Evolutionary conservation across 1,140 invertebrate species (phyloP), one percentile per base, ranked within the genome.

Genomic region (Drosophila prosaltans): DNA sequence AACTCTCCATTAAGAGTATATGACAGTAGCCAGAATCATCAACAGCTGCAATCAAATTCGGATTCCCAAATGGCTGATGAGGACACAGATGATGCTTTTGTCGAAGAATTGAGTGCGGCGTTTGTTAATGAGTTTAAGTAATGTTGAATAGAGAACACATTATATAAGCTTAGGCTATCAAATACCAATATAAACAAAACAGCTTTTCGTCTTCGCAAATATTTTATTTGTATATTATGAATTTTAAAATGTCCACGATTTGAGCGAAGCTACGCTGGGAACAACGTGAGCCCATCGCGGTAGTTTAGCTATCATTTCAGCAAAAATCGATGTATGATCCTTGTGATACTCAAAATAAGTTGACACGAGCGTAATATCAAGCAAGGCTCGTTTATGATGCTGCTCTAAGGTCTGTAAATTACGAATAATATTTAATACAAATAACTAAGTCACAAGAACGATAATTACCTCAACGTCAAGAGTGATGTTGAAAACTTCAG

Each of bases 101-200:
- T 60, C 9, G 74, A 61, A 36, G 71, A 77, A 43, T 58, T 77
- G 7, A 48, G 69, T 11, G 65, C 70, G 32, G 74, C 71, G 21
- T 77, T 77, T 77, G 74, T 77, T 61, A 62, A 77, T 57, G 74
- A 77, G 32, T 57, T 73, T 21, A 63, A 64, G 40, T 76, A 76
- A 16, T 16, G 16, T 16, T 16, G 2, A 30, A 30, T 30, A 30
- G 4, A 30, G 28, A 2, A 30, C 28, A 30, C 28, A 4, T 30
- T 30, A 30, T 36, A 36, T 7, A 51, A 26, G 1, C 2, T 1
- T 4, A 8, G 6, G 21, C 16, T 24, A 2, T 21, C 45, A 8
- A 48, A 48, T 7, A 51, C 2, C 7, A 26, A 51, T 10, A 26
- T 26, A 51, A 51, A 16, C 21, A 51, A 51, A 0, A 16, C 3